A percentile compares a stretch with the other conserved stretches of the same genome.
These are phyloP conservation scores for Dreissena polymorpha DNA, from an alignment of 1,140 invertebrate species.

Conservation along the genomic window DNA sequence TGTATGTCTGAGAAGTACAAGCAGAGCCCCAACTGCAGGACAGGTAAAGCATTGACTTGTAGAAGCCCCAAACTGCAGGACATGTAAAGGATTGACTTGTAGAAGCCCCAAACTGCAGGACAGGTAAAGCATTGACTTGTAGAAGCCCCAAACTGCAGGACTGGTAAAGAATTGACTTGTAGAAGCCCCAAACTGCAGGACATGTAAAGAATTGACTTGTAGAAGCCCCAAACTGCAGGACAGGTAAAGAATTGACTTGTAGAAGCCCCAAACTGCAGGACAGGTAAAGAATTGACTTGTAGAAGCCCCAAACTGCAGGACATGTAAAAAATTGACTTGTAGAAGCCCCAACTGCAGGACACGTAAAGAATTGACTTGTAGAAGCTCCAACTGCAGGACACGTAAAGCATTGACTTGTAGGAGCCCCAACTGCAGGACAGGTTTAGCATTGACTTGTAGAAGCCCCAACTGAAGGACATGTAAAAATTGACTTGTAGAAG, in stretches of 20 bases:
- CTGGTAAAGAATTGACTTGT: conserved; percentile 69
- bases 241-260: conserved; percentile 69
- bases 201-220: conserved; percentile 69
- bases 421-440: conserved; percentile 77
- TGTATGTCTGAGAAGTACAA: conserved; percentile 78
- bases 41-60: conserved; percentile 61
- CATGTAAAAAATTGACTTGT: conserved; percentile 66
- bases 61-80: conserved; percentile 76
- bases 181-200: conserved; percentile 77
- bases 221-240: conserved; percentile 77
- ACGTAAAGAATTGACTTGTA: conserved; percentile 64
- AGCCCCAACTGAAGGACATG: conserved; percentile 77
- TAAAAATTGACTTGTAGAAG: conserved; percentile 66
- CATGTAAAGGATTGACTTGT: conserved; percentile 69
- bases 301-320: conserved; percentile 77
- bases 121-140: conserved; percentile 70
- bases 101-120: conserved; percentile 77
- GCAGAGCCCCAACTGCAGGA: conserved; percentile 76
- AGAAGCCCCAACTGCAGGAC: conserved; percentile 77
- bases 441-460: conserved; percentile 60
- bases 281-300: conserved; percentile 69
- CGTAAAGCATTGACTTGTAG: conserved; percentile 64
- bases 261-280: conserved; percentile 77
- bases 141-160: conserved; percentile 77
- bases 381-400: conserved; percentile 77